Conservation (phyloP, 2,888 invertebrate species). For the Philaethria dido region DNA sequence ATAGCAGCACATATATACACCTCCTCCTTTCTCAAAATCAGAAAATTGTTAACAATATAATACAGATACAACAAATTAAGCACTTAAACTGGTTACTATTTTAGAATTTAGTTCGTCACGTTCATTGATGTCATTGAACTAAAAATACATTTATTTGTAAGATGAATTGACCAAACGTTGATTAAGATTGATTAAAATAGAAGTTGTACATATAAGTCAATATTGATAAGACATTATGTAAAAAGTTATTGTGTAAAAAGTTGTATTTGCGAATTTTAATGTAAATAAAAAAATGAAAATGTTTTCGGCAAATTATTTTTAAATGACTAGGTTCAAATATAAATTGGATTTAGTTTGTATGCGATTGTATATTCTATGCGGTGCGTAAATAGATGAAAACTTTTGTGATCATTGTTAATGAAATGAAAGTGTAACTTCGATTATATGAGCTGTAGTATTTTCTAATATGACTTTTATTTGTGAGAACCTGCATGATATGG, state of each 20-base stretch:
- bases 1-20: not conserved
- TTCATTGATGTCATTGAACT: constrained; percentile 26
- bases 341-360: constrained; percentile 65
- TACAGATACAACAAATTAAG: not conserved
- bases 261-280: constrained; percentile 79
- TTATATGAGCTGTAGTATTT: constrained; percentile 84
- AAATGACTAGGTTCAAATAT: constrained; percentile 69
- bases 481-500: not conserved
- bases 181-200: constrained; percentile 63
- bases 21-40: not conserved
- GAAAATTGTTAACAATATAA: not conserved
- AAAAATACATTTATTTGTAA: constrained; percentile 62
- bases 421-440: constrained; percentile 82
- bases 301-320: constrained; percentile 75
- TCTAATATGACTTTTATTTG: constrained; percentile 66
- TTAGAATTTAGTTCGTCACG: constrained; percentile 25
- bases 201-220: constrained; percentile 62
- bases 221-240: constrained; percentile 63
- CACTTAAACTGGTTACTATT: constrained; percentile 6
- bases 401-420: constrained; percentile 82
- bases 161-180: constrained; percentile 82
- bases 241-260: constrained; percentile 67
- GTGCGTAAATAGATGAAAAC: constrained; percentile 76
- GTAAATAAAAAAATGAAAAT: constrained; percentile 66
- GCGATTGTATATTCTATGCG: constrained; percentile 76